phyloP scores from a whole-genome alignment of 2,113 vertebrate genomes.

The Coregonus clupeaformis region DNA sequence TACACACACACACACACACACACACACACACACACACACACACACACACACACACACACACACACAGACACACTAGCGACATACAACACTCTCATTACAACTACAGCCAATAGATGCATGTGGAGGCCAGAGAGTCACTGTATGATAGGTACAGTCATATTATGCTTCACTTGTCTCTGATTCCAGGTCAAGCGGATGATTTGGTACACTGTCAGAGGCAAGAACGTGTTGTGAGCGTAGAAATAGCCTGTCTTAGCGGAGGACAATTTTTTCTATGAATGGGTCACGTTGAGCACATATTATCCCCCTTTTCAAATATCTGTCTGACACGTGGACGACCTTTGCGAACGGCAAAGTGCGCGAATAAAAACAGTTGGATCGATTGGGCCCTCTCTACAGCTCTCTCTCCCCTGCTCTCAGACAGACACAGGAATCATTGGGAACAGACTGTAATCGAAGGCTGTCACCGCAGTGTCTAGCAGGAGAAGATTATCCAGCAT shows the following conservation, averaged over 20 bases:
- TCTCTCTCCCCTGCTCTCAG: not conserved
- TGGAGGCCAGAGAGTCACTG: not conserved
- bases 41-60: too few relatives aligned
- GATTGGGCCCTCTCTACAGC: conserved; percentile 5
- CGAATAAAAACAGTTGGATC: conserved; percentile 30
- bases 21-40: conserved; percentile 5
- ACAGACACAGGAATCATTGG: conserved; percentile 27
- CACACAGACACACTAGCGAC: too few relatives aligned
- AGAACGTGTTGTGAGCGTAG: conserved; percentile 11
- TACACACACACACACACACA: too few relatives aligned
- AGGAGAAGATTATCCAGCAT: conserved; percentile 33
- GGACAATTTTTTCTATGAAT: conserved; percentile 32
- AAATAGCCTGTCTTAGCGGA: conserved; percentile 25
- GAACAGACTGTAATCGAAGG: conserved; percentile 40
- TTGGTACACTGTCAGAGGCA: not conserved
- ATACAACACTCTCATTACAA: conserved; percentile 24
- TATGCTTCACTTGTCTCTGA: not conserved
- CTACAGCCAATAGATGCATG: not conserved
- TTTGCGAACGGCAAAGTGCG: conserved; percentile 38
- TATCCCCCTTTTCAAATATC: conserved; percentile 34
- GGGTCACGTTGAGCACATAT: conserved; percentile 38
- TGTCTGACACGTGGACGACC: conserved; percentile 26
- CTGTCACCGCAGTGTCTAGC: conserved; percentile 33
- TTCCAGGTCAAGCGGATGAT: not conserved
- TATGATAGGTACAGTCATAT: not conserved